Conservation (phyloP, 2,888 invertebrate genomes). For the Troilus luridus region DNA sequence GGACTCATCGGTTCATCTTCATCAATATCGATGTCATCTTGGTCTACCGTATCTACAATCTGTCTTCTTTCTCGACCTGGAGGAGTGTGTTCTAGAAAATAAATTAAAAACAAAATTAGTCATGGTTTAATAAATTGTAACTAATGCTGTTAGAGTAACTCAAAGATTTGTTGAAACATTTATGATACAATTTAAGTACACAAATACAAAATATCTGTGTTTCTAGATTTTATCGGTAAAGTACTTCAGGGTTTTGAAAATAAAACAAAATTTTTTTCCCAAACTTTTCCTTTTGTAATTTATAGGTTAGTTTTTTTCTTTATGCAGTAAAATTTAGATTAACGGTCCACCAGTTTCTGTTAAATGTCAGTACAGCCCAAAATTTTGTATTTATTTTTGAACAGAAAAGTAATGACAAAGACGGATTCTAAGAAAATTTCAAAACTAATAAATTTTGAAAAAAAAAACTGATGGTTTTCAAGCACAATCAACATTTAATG, state of each 20-base stretch:
- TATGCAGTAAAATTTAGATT: too few relatives aligned
- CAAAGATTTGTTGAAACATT: not conserved
- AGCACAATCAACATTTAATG: too few relatives aligned
- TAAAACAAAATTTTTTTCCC: not conserved
- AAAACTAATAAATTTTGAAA: too few relatives aligned
- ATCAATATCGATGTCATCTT: constrained; percentile 81
- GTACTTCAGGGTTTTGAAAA: not conserved
- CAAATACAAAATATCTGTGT: not conserved
- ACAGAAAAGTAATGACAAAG: too few relatives aligned
- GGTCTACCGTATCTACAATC: constrained; percentile 86
- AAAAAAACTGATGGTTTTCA: too few relatives aligned
- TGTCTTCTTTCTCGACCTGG: constrained; percentile 78
- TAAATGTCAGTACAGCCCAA: too few relatives aligned
- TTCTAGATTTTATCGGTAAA: not conserved
- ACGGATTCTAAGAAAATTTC: too few relatives aligned
- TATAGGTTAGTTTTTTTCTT: too few relatives aligned
- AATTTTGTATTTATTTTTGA: too few relatives aligned
- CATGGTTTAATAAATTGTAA: not conserved
- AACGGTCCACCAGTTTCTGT: too few relatives aligned
- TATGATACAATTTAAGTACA: not conserved
- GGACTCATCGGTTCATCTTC: constrained; percentile 84
- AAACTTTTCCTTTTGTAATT: too few relatives aligned
- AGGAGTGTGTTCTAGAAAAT: constrained; percentile 73
- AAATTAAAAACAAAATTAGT: not conserved
- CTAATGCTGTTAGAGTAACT: not conserved